Conservation (phyloP, 2,113 vertebrate genomes). For the Pomatorhinus ruficollis region DNA sequence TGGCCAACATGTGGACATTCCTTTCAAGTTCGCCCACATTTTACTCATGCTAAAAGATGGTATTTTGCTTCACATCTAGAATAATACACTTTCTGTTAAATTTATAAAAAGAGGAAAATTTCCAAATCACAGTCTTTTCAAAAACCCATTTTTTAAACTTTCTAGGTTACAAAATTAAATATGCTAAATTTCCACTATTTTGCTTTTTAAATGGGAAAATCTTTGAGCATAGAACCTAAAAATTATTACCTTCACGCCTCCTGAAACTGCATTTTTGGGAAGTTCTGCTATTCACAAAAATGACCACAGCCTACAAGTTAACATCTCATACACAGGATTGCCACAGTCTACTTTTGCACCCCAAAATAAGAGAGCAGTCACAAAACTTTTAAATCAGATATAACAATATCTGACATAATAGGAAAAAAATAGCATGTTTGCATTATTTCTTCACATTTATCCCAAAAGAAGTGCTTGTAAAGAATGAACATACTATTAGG, state of each 20-base stretch:
- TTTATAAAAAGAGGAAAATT: not conserved
- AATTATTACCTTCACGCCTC: not conserved
- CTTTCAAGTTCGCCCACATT: not conserved
- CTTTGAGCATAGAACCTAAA: not conserved
- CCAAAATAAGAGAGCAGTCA: not conserved
- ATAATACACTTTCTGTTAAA: not conserved
- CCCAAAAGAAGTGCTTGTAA: not conserved
- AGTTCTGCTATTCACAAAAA: not conserved
- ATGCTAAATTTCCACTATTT: not conserved
- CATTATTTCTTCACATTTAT: not conserved
- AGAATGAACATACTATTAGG: not conserved
- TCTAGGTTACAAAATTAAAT: not conserved
- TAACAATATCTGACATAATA: not conserved
- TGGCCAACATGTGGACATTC: not conserved
- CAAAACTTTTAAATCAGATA: not conserved
- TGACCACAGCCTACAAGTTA: not conserved
- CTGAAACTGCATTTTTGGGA: not conserved
- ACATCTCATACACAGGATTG: not conserved
- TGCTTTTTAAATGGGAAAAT: not conserved
- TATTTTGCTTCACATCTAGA: not conserved
- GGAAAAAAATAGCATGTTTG: not conserved
- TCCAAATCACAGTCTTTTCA: not conserved
- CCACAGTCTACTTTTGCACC: not conserved
- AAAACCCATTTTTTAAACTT: not conserved
- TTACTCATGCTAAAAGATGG: not conserved